Evolutionary conservation across 2,797 vertebrate genomes (phyloP), one percentile per base, ranked within the genome.

Genomic region (Glyptemys insculpta): DNA sequence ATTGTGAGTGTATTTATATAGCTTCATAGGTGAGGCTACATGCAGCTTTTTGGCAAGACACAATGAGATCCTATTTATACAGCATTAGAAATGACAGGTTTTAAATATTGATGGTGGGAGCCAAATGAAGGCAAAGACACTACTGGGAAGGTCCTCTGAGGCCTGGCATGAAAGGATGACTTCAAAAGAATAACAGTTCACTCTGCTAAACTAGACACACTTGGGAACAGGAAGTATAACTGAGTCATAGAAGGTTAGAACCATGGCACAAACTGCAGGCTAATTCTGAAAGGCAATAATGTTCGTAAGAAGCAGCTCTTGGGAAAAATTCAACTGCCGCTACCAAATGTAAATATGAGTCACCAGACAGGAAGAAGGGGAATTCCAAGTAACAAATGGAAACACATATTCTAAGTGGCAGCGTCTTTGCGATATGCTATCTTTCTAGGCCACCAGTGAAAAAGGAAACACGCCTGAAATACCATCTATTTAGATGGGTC

Each of bases 401-500:
- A 96, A 94, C 68, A 93, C 95, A 95, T 95, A 95, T 87, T 92
- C 85, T 62, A 87, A 88, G 81, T 68, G 86, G 78, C 16, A 91
- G 94, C 6, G 0, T 83, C 87, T 92, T 31, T 94, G 94, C 93
- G 96, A 96, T 95, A 95, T 89, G 90, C 82, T 97, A 91, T 96
- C 95, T 95, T 95, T 95, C 88, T 90, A 92, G 92, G 95, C 86
- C 95, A 95, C 85, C n/a, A 82, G 85, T 95, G 96, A 91, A 95
- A 76, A 82, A 93, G 89, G 15, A 85, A 91, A 91, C 91, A 41
- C 41, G 82, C 82, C 80, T 94, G 92, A 89, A 97, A 95, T 94
- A 95, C 88, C 96, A 96, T 96, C 92, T 79, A 92, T 47, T 79
- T 86, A 86, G 93, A 95, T 95, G 89, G 79, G 49, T 44, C 52